Base-by-base conservation (phyloP, 2,797 vertebrate genomes). In the Tiaroga cobitis region DNA sequence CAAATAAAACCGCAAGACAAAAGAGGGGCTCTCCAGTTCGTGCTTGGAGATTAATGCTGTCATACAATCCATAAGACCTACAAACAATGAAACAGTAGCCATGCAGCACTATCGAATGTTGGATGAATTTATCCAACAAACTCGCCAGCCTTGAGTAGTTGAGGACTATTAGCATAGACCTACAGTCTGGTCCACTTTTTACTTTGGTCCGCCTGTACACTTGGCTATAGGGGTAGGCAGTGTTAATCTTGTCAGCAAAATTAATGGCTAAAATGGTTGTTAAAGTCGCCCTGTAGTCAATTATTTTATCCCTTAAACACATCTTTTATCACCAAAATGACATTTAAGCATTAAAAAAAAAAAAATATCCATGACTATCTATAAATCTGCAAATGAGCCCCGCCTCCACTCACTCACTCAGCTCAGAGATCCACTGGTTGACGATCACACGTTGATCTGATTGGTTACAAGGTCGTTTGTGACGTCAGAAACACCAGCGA, bases 1-100 rank as follows among this genome's bases (percentile, higher is more conserved):
- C 68, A 67, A 82, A 90, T 78, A 87, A 86, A 87, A 87, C 79
- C 87, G 54, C 78, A 43, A 81, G 87, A 87, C 83, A 85, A 87
- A 85, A 82, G 84, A 77, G 63, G 54, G 34, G 46, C 74, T 56
- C 59, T 72, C 80, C 59, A 24, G 80, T n/a, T 32, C 37, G n/a
- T 59, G 61, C 41, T n/a, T 2, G 8, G 54, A 70, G 82, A 67
- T 61, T 61, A 86, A 76, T 41, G 67, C 39, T 8, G 65, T 18
- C 70, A 49, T 32, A 56, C 75, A 34, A 83, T 87, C 76, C 70
- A 56, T n/a, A 79, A 41, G 43, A 80, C 26, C 81, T 68, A 76
- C 68, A 82, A 61, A 49, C 61, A 54, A 15, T n/a, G 24, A 32
- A n/a, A 78, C 72, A 26, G 32, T 39, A 63, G 75, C 46, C 46